A percentile compares a stretch with the other conserved stretches of the same genome.
Conservation (phyloP, 1,140 invertebrate genomes). For the Drosophila ohnishii region DNA sequence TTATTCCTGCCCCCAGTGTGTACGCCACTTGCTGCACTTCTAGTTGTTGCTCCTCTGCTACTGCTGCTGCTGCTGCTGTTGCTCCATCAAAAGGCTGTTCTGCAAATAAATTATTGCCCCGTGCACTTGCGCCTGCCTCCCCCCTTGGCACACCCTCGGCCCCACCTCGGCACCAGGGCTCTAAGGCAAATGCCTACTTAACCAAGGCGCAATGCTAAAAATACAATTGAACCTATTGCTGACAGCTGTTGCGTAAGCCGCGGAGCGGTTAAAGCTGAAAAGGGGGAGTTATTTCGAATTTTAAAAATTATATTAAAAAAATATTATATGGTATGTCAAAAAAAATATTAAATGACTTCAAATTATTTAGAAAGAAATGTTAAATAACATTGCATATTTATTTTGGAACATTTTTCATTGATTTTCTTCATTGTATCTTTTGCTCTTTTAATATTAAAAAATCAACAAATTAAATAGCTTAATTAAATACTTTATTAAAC, state of each 20-base stretch:
- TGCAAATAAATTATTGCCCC: constrained; percentile 65
- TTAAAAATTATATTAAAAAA: not conserved
- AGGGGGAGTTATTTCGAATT: not conserved
- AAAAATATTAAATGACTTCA: not conserved
- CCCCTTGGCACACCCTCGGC: constrained; percentile 1
- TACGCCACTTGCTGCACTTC: constrained; percentile 33
- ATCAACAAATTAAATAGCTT: no score
- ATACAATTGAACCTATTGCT: constrained; percentile 65
- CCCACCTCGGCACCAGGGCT: not conserved
- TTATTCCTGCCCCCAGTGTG: constrained; percentile 35
- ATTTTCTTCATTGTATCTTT: not conserved
- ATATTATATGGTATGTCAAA: not conserved
- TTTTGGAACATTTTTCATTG: not conserved
- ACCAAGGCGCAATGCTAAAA: constrained; percentile 60
- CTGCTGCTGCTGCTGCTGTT: constrained; percentile 10
- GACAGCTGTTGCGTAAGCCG: constrained; percentile 64
- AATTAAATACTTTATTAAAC: no score
- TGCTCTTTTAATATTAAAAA: not conserved
- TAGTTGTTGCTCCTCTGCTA: constrained; percentile 28
- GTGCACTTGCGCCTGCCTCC: constrained; percentile 45
- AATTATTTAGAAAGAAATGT: no score
- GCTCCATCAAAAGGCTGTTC: constrained; percentile 63
- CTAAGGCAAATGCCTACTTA: constrained; percentile 38
- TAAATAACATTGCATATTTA: not conserved
- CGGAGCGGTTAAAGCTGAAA: constrained; percentile 23